phyloP scores from a whole-genome alignment of 2,113 vertebrate genomes.

The Anoplopoma fimbria region DNA sequence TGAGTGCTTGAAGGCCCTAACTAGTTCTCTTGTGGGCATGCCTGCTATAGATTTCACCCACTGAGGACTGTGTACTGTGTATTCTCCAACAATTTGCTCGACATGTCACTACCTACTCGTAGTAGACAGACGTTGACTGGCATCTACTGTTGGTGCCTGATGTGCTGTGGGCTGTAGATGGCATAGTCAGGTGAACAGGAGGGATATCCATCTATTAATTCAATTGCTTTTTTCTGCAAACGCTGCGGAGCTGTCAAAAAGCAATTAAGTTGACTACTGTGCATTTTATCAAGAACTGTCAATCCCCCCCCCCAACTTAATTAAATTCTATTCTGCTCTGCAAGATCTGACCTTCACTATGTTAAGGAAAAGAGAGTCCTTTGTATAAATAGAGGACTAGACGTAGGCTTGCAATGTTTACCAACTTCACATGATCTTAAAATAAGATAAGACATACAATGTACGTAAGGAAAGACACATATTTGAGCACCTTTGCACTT shows the following conservation, averaged over 20 bases:
- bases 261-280: conserved; percentile 84
- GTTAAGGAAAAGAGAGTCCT: conserved; percentile 73
- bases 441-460: conserved; percentile 4
- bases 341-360: conserved; percentile 81
- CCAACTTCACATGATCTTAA: conserved; percentile 22
- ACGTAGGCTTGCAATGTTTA: conserved; percentile 45
- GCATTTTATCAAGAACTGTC: conserved; percentile 83
- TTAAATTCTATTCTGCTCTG: conserved; percentile 74
- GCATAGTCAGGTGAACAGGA: conserved; percentile 47
- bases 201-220: conserved; percentile 77
- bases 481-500: neutral
- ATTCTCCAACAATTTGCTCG: conserved; percentile 9
- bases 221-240: conserved; percentile 80
- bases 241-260: conserved; percentile 83
- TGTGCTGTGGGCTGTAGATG: conserved; percentile 42
- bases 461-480: neutral
- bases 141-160: conserved; percentile 11
- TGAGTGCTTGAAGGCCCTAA: conserved; percentile 59
- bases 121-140: conserved; percentile 35
- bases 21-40: conserved; percentile 40
- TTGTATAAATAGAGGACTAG: conserved; percentile 44
- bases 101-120: neutral
- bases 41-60: conserved; percentile 42
- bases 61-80: neutral
- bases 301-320: conserved; percentile 74